A percentile compares a stretch with the other conserved stretches of the same genome.
phyloP scores from a whole-genome alignment of 2,113 vertebrate species.

The Chlamydotis undulata region DNA sequence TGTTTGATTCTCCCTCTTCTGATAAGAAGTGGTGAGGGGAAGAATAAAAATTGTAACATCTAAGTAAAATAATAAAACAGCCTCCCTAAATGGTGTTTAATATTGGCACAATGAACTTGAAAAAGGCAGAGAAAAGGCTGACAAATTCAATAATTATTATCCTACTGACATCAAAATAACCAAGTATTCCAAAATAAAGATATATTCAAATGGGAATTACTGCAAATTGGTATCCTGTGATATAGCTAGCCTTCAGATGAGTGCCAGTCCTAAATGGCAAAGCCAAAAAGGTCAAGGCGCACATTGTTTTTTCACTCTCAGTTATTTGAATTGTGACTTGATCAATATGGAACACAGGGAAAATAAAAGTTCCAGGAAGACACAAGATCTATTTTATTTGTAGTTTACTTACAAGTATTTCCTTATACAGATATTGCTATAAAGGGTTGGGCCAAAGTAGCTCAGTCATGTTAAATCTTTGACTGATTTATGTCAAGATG shows the following conservation, averaged over 20 bases:
- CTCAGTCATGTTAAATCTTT: neutral
- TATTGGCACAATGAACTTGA: neutral
- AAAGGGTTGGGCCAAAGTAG: neutral
- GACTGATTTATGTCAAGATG: neutral
- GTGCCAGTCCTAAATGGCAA: neutral
- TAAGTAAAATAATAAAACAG: neutral
- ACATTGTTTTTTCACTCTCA: neutral
- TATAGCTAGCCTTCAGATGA: neutral
- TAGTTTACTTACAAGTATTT: neutral
- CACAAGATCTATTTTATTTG: neutral
- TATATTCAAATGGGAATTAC: neutral
- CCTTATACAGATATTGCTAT: neutral
- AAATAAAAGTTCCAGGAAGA: neutral
- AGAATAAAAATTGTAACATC: neutral
- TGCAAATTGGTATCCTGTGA: neutral
- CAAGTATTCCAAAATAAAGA: neutral
- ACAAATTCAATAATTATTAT: neutral
- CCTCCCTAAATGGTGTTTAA: neutral
- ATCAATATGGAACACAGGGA: neutral
- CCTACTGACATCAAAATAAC: neutral
- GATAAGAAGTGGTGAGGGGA: fast-evolving
- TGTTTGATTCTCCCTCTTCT: neutral
- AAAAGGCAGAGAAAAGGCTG: neutral
- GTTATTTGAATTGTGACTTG: neutral
- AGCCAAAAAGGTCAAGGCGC: neutral